Evolutionary conservation across 2,797 vertebrate species (phyloP), one percentile per base, ranked within the genome.

Genomic region (Parambassis ranga): DNA sequence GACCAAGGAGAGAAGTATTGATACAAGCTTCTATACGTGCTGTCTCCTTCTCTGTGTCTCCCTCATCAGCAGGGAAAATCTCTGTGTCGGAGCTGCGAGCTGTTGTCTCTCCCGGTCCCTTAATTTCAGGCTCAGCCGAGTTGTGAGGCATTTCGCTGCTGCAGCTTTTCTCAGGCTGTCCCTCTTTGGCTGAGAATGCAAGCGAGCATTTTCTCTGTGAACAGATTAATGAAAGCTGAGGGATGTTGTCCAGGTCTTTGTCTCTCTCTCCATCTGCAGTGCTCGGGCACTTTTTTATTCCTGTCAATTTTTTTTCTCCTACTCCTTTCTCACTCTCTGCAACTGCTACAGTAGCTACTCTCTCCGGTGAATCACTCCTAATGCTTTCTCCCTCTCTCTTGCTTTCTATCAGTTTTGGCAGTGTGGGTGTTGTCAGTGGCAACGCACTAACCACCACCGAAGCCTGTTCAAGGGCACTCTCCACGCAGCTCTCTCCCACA

Each of bases 381-480:
- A 69, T 77, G 27, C 84, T 71, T 82, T 89, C 90, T 89, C 77
- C 57, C 81, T 86, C 85, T 88, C 86, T 76, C 69, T 87, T 50
- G 50, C 86, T 83, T 90, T 92, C 82, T 79, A 88, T 89, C 86
- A 83, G 85, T 93, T 89, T 92, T 91, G 85, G 89, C 84, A 87
- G 84, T 41, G 91, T 89, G 87, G 91, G 89, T 89, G 91, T 93
- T 90, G 89, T 91, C 87, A 90, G 79, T 89, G 89, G 91, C 88
- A 93, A 92, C 90, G 75, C 83, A 69, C 89, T 77, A 75, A 82
- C 85, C 72, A 71, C 77, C 58, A 75, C 69, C 85, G 73, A 89
- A 91, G 84, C 82, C 82, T 88, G 68, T 89, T 87, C 81, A 87
- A 90, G 87, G 83, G 87, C 85, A 64, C 78, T 83, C 61, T 84